Evolutionary conservation across 2,888 invertebrate species (phyloP).

Genomic region (Phalera bucephala): DNA sequence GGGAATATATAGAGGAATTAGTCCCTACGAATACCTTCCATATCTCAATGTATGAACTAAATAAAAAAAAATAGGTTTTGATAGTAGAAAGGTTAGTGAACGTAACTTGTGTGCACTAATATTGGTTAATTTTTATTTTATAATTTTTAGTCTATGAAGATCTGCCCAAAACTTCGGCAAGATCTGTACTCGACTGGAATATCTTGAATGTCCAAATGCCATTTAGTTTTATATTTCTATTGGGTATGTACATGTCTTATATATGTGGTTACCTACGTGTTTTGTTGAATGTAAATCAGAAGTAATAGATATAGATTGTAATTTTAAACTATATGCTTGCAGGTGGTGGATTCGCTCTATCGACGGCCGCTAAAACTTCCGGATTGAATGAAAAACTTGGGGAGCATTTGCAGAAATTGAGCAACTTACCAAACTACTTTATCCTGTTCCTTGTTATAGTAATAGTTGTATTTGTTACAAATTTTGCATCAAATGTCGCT

Average conservation of each 20-base stretch:
- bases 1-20: no score
- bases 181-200: slow-evolving; percentile 50
- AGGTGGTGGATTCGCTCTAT: slow-evolving; percentile 65
- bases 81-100: no score
- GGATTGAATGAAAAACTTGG: slow-evolving; percentile 57
- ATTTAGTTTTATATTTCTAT: slow-evolving; percentile 60
- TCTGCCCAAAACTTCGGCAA: slow-evolving; percentile 41
- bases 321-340: slow-evolving; percentile 2
- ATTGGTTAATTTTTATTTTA: no score
- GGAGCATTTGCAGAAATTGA: slow-evolving; percentile 30
- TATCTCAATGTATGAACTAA: no score
- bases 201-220: slow-evolving; percentile 45
- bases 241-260: slow-evolving; percentile 48
- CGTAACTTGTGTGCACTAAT: no score
- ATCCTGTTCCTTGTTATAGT: slow-evolving; percentile 47
- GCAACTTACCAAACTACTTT: slow-evolving; percentile 33
- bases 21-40: no score
- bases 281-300: no score
- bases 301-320: no score
- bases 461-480: slow-evolving; percentile 53
- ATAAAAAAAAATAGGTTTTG: no score
- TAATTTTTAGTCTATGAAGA: slow-evolving; percentile 44
- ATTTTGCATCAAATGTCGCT: slow-evolving; percentile 70
- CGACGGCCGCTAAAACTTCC: slow-evolving; percentile 43
- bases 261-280: no score